These are phyloP conservation scores for Chloroceryle amazona DNA, from an alignment of 2,797 vertebrate genomes.

Conservation along the genomic window DNA sequence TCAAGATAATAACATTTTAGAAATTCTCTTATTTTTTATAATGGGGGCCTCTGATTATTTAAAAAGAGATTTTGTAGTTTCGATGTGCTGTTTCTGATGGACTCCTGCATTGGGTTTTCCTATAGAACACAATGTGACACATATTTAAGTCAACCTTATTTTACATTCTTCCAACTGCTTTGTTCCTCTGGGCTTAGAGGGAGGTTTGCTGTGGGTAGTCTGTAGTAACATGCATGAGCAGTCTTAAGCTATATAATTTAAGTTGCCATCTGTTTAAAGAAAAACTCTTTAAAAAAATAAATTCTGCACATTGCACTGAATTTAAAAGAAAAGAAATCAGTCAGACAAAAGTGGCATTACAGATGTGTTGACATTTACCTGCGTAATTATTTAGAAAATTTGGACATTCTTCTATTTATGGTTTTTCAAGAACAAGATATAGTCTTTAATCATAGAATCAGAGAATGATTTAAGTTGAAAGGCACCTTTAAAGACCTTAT, in stretches of 20 bases:
- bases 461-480: neutral
- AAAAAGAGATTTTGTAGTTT: neutral
- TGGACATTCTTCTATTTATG: neutral
- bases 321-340: neutral
- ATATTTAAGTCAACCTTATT: neutral
- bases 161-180: neutral
- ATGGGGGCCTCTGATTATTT: neutral
- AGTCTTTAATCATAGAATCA: neutral
- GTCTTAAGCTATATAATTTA: slow-evolving; percentile 24
- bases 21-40: neutral
- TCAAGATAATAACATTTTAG: neutral
- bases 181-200: neutral
- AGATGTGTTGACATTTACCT: neutral
- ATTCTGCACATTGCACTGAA: neutral
- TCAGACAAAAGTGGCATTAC: neutral
- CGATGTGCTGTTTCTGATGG: neutral
- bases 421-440: neutral
- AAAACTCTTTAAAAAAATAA: neutral
- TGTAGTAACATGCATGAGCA: slow-evolving; percentile 26
- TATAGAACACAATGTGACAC: neutral
- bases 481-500: neutral
- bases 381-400: neutral
- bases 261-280: slow-evolving; percentile 20
- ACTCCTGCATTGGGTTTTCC: neutral
- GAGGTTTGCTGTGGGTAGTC: neutral